Conservation (phyloP, 1,140 invertebrate genomes). For the Drosophila burlai region DNA sequence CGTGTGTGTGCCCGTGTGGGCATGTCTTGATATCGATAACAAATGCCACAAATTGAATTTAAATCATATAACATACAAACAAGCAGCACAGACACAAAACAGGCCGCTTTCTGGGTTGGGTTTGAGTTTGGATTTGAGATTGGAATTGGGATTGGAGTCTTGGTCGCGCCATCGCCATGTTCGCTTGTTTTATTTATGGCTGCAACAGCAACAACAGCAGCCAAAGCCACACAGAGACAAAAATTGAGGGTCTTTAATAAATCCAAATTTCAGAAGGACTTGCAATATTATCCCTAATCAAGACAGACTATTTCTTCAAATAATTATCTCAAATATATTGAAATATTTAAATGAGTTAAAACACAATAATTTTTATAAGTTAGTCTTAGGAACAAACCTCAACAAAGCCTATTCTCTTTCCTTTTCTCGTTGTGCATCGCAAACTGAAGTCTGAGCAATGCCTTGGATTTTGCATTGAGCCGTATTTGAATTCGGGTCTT, state of each 20-base stretch:
- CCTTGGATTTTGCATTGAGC: constrained; percentile 53
- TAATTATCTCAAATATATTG: no score
- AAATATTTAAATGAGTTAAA: no score
- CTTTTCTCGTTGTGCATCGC: constrained; percentile 15
- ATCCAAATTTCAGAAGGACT: background rate
- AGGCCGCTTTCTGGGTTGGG: constrained; percentile 5
- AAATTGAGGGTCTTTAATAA: background rate
- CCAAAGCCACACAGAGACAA: constrained; percentile 7
- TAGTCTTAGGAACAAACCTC: no score
- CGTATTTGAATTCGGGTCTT: constrained; percentile 50
- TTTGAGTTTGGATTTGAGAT: constrained; percentile 16
- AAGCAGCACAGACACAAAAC: constrained; percentile 34
- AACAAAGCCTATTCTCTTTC: background rate
- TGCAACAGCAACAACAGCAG: constrained; percentile 40
- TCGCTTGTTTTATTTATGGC: constrained; percentile 78
- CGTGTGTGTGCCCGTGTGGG: constrained; percentile 17
- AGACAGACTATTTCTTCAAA: background rate
- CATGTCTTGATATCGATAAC: constrained; percentile 80
- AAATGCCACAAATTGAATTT: constrained; percentile 82
- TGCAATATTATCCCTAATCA: background rate
- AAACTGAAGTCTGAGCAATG: constrained; percentile 40
- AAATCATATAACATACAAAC: constrained; percentile 74
- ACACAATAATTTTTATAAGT: background rate
- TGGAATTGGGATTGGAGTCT: constrained; percentile 28
- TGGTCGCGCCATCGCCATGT: constrained; percentile 48